Evolutionary conservation across 2,113 vertebrate genomes (phyloP).

Genomic region (Platysternon megacephalum): DNA sequence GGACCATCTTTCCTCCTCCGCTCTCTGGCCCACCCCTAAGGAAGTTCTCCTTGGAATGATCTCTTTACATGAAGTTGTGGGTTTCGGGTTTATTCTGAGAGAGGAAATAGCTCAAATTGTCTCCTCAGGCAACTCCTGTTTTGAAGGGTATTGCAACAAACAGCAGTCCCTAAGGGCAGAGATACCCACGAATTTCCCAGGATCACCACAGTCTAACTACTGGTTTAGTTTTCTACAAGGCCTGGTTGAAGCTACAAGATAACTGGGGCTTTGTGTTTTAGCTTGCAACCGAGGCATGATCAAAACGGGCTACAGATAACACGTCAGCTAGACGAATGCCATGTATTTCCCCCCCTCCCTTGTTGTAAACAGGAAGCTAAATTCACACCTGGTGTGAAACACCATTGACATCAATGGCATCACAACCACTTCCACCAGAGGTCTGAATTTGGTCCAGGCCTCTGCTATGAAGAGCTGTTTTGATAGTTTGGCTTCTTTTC

Average conservation of each 20-base stretch:
- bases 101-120: not conserved
- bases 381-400: not conserved
- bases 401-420: not conserved
- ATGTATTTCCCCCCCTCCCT: not conserved
- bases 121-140: not conserved
- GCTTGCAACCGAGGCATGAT: not conserved
- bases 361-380: not conserved
- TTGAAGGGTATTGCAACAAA: not conserved
- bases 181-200: not conserved
- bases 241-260: not conserved
- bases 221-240: not conserved
- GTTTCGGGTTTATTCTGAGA: not conserved
- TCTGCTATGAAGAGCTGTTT: conserved; percentile 5
- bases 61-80: not conserved
- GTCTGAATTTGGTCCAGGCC: not conserved
- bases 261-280: not conserved
- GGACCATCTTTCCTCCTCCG: not conserved
- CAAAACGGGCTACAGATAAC: not conserved
- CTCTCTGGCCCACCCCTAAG: not conserved
- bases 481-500: not conserved
- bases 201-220: not conserved
- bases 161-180: not conserved
- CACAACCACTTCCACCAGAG: rapidly evolving
- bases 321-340: not conserved
- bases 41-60: not conserved